A percentile compares a stretch with the other conserved stretches of the same genome.
These are phyloP conservation scores for Anhinga rufa DNA, from an alignment of 2,113 vertebrate genomes.

Conservation along the genomic window DNA sequence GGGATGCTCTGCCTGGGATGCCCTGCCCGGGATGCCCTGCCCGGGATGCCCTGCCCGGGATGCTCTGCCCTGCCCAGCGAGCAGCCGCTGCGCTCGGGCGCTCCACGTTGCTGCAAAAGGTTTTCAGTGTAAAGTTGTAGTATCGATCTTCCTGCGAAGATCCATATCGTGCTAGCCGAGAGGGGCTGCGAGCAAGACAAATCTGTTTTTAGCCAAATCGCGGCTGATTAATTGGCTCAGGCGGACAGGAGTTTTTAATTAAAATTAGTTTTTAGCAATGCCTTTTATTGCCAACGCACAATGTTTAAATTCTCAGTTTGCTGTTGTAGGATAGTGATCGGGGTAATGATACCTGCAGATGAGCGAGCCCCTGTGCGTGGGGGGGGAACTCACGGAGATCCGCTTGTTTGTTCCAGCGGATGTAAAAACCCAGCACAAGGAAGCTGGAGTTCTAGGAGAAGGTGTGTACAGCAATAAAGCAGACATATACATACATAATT, in stretches of 20 bases:
- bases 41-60: neutral
- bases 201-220: conserved; percentile 57
- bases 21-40: neutral
- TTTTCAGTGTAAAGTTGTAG: conserved; percentile 58
- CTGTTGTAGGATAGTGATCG: neutral
- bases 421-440: neutral
- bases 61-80: no score
- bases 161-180: conserved; percentile 31
- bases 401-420: neutral
- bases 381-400: neutral
- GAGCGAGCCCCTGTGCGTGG: neutral
- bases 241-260: conserved; percentile 48
- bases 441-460: neutral
- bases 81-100: neutral
- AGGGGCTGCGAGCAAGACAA: conserved; percentile 50
- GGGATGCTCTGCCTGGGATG: neutral
- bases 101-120: conserved; percentile 19
- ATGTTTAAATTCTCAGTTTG: neutral
- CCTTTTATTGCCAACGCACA: neutral
- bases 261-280: conserved; percentile 46
- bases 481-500: neutral
- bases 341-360: neutral
- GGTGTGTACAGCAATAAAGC: neutral
- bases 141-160: conserved; percentile 65
- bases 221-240: conserved; percentile 46